phyloP scores from a whole-genome alignment of 2,113 vertebrate genomes.

The Neotoma lepida region DNA sequence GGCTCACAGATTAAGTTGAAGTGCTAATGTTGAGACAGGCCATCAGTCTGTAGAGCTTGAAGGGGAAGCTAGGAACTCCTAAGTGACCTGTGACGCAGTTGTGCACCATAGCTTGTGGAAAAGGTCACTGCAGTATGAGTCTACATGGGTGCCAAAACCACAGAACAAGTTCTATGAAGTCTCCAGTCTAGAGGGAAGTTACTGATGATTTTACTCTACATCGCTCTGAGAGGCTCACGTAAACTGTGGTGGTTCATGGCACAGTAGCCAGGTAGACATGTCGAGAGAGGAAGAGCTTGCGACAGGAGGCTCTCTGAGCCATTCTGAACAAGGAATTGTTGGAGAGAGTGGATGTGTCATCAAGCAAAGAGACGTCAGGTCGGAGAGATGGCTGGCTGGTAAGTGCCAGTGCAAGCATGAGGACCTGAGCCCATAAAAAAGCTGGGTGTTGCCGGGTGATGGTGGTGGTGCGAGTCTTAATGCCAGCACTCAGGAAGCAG shows the following conservation, averaged over 20 bases:
- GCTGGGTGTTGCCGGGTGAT: background rate
- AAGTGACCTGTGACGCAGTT: background rate
- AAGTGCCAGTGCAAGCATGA: background rate
- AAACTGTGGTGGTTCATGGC: accelerated
- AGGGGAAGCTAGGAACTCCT: background rate
- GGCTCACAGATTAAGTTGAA: background rate
- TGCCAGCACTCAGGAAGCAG: background rate
- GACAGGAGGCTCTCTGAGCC: background rate
- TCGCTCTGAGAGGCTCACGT: background rate
- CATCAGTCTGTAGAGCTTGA: background rate
- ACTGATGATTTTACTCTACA: too few relatives aligned
- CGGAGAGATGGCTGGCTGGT: background rate
- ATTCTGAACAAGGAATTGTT: background rate
- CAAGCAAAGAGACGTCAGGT: background rate
- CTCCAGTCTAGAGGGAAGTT: background rate
- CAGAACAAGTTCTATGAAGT: background rate
- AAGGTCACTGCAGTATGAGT: background rate
- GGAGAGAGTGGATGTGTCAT: background rate
- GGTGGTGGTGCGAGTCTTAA: background rate
- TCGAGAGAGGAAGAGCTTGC: background rate
- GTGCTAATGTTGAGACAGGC: background rate
- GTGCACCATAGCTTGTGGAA: background rate
- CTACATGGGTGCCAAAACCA: background rate
- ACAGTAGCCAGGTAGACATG: background rate
- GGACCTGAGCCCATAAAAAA: background rate